These are phyloP conservation scores for Erithacus rubecula DNA, from an alignment of 2,797 vertebrate species.

Conservation along the genomic window DNA sequence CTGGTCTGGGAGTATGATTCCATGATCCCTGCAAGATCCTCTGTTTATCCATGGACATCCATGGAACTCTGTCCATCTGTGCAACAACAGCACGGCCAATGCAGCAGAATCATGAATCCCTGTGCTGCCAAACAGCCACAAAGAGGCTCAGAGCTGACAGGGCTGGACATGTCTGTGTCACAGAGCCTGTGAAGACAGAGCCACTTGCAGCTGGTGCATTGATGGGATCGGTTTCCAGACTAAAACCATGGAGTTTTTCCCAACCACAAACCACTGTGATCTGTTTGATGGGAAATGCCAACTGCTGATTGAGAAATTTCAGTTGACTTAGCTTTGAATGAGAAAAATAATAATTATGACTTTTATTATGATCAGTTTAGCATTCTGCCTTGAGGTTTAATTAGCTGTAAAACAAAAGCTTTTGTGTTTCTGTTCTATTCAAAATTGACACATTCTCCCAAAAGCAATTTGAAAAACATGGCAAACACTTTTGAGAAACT, in stretches of 20 bases:
- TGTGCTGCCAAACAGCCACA: background rate
- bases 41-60: background rate
- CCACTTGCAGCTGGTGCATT: background rate
- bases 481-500: background rate
- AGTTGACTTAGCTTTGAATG: slow-evolving; percentile 10
- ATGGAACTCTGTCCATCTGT: accelerated
- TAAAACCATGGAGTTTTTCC: background rate
- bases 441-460: background rate
- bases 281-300: background rate
- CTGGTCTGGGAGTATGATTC: background rate
- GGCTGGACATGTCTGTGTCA: background rate
- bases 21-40: background rate
- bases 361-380: slow-evolving; percentile 17
- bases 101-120: background rate
- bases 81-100: accelerated
- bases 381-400: slow-evolving; percentile 23
- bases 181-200: background rate
- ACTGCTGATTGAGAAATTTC: background rate
- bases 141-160: background rate
- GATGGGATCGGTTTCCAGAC: background rate
- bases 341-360: slow-evolving; percentile 48
- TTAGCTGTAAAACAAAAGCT: slow-evolving; percentile 49
- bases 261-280: background rate
- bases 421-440: slow-evolving; percentile 20
- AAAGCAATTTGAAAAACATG: background rate